phyloP scores from a whole-genome alignment of 1,140 invertebrate genomes.

The Bombus huntii region DNA sequence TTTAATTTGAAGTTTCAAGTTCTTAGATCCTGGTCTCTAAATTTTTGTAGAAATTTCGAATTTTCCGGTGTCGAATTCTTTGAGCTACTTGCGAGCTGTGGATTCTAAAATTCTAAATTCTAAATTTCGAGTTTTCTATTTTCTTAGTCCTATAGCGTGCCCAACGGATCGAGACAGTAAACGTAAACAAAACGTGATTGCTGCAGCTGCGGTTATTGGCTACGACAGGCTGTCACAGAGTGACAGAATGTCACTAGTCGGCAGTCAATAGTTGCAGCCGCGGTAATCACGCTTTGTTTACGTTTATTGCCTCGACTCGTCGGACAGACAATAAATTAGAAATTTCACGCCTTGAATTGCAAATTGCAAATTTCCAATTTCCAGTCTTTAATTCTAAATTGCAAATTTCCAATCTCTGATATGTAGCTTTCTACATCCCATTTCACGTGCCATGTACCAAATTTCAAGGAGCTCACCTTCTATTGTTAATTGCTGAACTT shows the following conservation, averaged over 20 bases:
- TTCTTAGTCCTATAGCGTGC: too few relatives aligned
- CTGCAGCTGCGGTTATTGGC: too few relatives aligned
- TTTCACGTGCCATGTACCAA: neutral
- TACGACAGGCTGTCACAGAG: too few relatives aligned
- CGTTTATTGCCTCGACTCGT: too few relatives aligned
- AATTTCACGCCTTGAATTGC: neutral
- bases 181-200: too few relatives aligned
- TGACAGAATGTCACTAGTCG: too few relatives aligned
- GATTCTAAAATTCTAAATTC: neutral
- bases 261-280: too few relatives aligned
- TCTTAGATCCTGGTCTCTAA: neutral
- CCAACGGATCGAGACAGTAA: too few relatives aligned
- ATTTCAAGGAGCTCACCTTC: neutral
- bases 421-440: too few relatives aligned
- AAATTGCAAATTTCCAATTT: neutral
- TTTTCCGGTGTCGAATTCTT: neutral
- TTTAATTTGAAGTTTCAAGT: neutral
- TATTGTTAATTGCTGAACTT: too few relatives aligned
- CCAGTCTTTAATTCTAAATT: neutral
- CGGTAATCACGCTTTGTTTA: too few relatives aligned
- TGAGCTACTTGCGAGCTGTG: rapidly evolving
- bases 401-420: neutral
- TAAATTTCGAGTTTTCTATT: neutral
- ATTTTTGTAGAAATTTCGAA: neutral
- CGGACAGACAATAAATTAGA: too few relatives aligned